Evolutionary conservation across 2,888 invertebrate genomes (phyloP), one percentile per base, ranked within the genome.

Genomic region (Cataglyphis albicans): DNA sequence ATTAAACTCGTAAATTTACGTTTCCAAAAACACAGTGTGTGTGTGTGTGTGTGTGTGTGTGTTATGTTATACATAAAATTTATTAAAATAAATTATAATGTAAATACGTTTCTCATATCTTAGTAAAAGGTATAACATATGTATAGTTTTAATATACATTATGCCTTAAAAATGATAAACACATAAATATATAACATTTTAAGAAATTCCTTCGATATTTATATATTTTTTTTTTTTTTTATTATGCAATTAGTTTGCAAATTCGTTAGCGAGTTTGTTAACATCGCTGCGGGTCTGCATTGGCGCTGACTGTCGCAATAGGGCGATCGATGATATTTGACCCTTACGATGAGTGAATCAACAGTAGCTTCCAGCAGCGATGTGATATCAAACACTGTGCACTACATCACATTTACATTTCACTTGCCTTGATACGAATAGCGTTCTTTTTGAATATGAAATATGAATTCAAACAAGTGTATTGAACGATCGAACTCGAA

Each of bases 321-420:
- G 41, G 0, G 1, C 76, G 55, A 76, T 68, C 76, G 72, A 76
- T 76, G 29, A 41, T 76, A 76, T 76, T 70, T 76, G 41, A 70
- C 76, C 29, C 32, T 67, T 25, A n/a, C 55, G 41, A 57, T 29
- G 29, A 70, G 55, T 68, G 55, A 76, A 76, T 76, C 70, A 41
- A 68, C 32, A n/a, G 21, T 68, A 76, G 41, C 76, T 57, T 76
- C 15, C 3, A 76, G 29, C 38, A 29, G 3, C 15, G 21, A 72
- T 57, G 18, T 29, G 18, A 68, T 70, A 70, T 68, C 55, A 41
- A 76, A 32, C 70, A 55, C n/a, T 29, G 21, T 57, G 55, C 55
- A 5, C 76, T 55, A 41, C 29, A 55, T n/a, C n/a, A 52, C 52
- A 68, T 70, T 67, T 76, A 76, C 55, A 76, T 76, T 76, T 70